Conservation (phyloP, 2,113 vertebrate species). For the Zosterops pallidus region DNA sequence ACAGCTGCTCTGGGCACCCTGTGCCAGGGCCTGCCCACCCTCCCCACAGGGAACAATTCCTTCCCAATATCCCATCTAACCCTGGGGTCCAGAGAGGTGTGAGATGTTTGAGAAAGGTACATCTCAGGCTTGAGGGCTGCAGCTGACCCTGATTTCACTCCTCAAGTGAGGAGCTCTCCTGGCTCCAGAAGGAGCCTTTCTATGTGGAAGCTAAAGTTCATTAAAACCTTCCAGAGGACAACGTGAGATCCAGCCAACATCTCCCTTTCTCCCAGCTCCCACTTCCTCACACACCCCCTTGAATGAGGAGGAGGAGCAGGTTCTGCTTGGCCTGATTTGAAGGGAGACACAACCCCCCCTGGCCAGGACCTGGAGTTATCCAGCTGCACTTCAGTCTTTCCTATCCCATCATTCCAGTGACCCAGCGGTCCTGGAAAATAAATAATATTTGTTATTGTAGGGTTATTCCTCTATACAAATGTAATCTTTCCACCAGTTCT, state of each 20-base stretch:
- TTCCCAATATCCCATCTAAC: not conserved
- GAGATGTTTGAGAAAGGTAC: not conserved
- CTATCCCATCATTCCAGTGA: not conserved
- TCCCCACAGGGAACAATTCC: not conserved
- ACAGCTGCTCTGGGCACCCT: not conserved
- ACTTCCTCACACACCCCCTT: not conserved
- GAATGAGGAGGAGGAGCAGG: not conserved
- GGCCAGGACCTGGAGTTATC: not conserved
- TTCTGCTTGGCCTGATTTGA: not conserved
- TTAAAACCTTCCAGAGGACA: slow-evolving; percentile 4
- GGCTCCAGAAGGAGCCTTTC: not conserved
- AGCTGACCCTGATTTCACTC: not conserved
- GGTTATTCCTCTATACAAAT: not conserved
- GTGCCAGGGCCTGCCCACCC: not conserved
- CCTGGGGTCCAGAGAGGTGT: not conserved
- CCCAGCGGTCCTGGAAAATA: not conserved
- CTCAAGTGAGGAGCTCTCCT: not conserved
- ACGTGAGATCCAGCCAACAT: not conserved
- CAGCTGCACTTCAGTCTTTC: not conserved
- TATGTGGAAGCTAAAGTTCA: not conserved
- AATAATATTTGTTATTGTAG: not conserved
- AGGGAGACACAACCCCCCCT: not conserved
- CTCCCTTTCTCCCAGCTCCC: not conserved
- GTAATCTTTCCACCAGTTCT: not conserved
- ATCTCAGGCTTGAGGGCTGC: rapidly evolving